A percentile compares a stretch with the other conserved stretches of the same genome.
These are phyloP conservation scores for Agrotis clavis DNA, from an alignment of 2,888 invertebrate genomes.

Conservation along the genomic window DNA sequence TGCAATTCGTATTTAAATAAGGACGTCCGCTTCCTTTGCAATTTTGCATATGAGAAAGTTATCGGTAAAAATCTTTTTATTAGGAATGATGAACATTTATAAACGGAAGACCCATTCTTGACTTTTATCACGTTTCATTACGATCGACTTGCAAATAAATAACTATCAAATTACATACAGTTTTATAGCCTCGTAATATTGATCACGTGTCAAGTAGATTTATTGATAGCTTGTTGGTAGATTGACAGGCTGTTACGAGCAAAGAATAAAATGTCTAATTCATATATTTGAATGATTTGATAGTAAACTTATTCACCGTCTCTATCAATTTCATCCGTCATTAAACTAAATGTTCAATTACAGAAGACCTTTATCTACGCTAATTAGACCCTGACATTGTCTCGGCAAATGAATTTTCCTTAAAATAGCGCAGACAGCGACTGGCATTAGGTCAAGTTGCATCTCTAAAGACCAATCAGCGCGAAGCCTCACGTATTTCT, in stretches of 20 bases:
- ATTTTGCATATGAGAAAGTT: slow-evolving; percentile 82
- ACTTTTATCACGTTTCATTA: slow-evolving; percentile 55
- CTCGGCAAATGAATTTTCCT: slow-evolving; percentile 44
- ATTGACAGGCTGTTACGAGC: slow-evolving; percentile 17
- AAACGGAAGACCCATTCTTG: slow-evolving; percentile 77
- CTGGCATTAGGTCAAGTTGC: slow-evolving; percentile 62
- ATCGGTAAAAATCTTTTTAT: slow-evolving; percentile 70
- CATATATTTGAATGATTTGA: slow-evolving; percentile 18
- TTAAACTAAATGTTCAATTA: slow-evolving; percentile 14
- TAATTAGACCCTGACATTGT: slow-evolving; percentile 53
- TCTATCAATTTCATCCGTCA: slow-evolving; percentile 10
- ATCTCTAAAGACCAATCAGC: slow-evolving; percentile 55
- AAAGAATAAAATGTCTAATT: slow-evolving; percentile 5
- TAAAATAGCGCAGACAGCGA: slow-evolving; percentile 41
- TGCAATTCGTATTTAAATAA: slow-evolving; percentile 77
- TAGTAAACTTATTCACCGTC: background rate
- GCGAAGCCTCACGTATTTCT: slow-evolving; percentile 69
- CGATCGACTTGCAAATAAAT: slow-evolving; percentile 39
- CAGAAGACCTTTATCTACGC: slow-evolving; percentile 15
- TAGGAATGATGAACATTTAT: slow-evolving; percentile 71
- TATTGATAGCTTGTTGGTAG: slow-evolving; percentile 37
- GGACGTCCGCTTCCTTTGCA: slow-evolving; percentile 88
- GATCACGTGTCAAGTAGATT: slow-evolving; percentile 48
- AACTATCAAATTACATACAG: slow-evolving; percentile 48
- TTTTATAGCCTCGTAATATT: slow-evolving; percentile 53